Percentiles rank a stretch among this genome's conserved stretches.
Conservation (phyloP, 1,140 invertebrate genomes). For the Apis dorsata region DNA sequence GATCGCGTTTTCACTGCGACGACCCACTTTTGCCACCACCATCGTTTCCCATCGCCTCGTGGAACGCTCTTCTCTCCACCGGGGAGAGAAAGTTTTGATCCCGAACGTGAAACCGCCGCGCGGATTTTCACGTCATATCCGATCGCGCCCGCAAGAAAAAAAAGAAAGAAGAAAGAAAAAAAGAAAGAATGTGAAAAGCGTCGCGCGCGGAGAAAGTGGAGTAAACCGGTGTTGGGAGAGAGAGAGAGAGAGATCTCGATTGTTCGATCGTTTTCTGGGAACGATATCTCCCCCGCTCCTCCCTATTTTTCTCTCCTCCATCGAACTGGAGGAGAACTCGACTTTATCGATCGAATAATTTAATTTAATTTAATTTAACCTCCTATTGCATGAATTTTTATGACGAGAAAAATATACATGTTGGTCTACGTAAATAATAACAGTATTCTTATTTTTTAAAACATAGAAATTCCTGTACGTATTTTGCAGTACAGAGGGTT, state of each 20-base stretch:
- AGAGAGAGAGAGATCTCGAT: neutral
- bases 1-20: slow-evolving; percentile 57
- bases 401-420: too few species aligned
- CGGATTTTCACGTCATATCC: slow-evolving; percentile 61
- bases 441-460: too few species aligned
- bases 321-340: too few species aligned
- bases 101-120: slow-evolving; percentile 57
- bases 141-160: slow-evolving; percentile 19
- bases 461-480: too few species aligned
- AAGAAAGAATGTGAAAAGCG: slow-evolving; percentile 52
- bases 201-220: slow-evolving; percentile 57
- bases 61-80: neutral
- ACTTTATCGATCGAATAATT: neutral
- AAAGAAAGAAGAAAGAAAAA: slow-evolving; percentile 1
- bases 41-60: too few species aligned
- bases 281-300: neutral
- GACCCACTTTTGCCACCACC: slow-evolving; percentile 52
- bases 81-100: slow-evolving; percentile 61
- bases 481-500: too few species aligned
- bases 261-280: neutral
- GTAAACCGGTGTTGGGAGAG: slow-evolving; percentile 20
- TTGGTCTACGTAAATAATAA: too few species aligned
- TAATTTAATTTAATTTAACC: neutral
- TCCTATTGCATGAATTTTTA: too few species aligned
- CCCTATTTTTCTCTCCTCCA: too few species aligned